Percentiles rank a stretch among this genome's conserved stretches.
Evolutionary conservation across 2,113 vertebrate species (phyloP).

Genomic region (Zapornia atra): DNA sequence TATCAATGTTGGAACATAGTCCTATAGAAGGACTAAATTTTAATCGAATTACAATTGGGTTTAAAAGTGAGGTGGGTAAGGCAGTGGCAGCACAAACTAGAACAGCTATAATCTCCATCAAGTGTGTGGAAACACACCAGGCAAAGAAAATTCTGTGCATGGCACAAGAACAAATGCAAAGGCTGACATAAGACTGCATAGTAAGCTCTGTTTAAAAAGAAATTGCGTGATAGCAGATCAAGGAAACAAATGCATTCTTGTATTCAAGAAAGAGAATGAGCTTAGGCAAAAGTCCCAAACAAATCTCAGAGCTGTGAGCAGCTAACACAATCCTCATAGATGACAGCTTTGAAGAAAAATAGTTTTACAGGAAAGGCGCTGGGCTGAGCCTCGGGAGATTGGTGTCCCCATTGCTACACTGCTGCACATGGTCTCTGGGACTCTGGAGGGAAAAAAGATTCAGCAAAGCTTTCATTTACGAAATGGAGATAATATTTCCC

Average conservation of each 20-base stretch:
- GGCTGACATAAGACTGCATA: background rate
- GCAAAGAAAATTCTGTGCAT: background rate
- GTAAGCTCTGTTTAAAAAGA: slow-evolving; percentile 33
- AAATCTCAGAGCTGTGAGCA: slow-evolving; percentile 26
- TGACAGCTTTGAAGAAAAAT: slow-evolving; percentile 45
- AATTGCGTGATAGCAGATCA: slow-evolving; percentile 38
- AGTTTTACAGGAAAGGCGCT: background rate
- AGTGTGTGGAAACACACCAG: background rate
- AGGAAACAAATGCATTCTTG: slow-evolving; percentile 46
- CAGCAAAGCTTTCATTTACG: slow-evolving; percentile 5
- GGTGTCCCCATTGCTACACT: background rate
- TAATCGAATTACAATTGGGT: background rate
- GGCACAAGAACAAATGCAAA: slow-evolving; percentile 30
- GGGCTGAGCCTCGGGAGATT: slow-evolving; percentile 20
- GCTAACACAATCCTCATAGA: slow-evolving; percentile 26
- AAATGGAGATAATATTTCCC: background rate
- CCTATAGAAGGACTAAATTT: background rate
- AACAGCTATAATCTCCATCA: background rate
- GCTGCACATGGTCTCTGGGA: background rate
- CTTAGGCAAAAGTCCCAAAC: slow-evolving; percentile 10
- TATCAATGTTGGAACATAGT: background rate
- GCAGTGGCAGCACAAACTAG: background rate
- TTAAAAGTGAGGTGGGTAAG: background rate
- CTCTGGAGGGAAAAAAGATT: background rate
- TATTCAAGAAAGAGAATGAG: slow-evolving; percentile 21